phyloP scores from a whole-genome alignment of 2,797 vertebrate genomes.

The Schizothorax lantsangensis region DNA sequence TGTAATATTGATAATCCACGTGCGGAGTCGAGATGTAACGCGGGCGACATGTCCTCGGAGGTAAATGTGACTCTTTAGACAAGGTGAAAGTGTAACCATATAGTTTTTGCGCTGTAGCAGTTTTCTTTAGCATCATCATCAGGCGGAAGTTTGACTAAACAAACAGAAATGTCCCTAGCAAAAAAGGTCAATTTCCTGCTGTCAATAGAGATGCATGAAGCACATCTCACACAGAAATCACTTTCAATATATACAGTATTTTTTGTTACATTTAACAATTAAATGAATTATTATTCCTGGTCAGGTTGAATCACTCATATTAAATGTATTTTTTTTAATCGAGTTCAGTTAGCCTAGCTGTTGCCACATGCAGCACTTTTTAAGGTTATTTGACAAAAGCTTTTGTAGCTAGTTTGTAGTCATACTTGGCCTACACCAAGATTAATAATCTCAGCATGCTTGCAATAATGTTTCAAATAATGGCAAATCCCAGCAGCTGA shows the following conservation, averaged over 20 bases:
- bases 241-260: not conserved
- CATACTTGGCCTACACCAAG: not conserved
- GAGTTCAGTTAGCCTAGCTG: not conserved
- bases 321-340: not conserved
- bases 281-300: not conserved
- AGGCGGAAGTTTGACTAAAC: not conserved
- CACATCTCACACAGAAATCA: not conserved
- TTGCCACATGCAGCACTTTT: not conserved
- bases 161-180: not conserved
- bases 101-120: not conserved
- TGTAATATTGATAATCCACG: conserved; percentile 24
- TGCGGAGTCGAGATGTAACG: conserved; percentile 27
- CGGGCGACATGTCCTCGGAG: not conserved
- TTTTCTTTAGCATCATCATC: not conserved
- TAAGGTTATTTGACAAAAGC: not conserved
- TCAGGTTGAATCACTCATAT: not conserved
- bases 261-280: not conserved
- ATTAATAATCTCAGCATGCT: conserved; percentile 11
- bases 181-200: not conserved
- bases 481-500: conserved; percentile 1
- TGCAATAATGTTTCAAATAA: conserved; percentile 11
- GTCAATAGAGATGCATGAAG: not conserved
- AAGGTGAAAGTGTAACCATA: not conserved
- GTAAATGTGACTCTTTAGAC: not conserved
- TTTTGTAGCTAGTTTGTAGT: not conserved